Evolutionary conservation across 2,113 vertebrate species (phyloP).

Genomic region (Eclectus roratus): DNA sequence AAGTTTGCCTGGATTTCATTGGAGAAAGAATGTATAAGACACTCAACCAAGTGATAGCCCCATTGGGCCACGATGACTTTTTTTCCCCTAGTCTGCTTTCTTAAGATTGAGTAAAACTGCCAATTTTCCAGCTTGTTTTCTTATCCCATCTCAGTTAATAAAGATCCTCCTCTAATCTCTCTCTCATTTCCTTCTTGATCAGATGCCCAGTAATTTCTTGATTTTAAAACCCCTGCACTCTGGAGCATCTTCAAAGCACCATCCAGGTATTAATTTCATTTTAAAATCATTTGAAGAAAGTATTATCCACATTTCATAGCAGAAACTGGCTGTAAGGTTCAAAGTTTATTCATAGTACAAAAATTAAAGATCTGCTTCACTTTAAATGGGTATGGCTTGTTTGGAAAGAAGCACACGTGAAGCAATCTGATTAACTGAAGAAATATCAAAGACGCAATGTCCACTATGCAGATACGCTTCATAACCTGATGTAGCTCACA

Average conservation of each 20-base stretch:
- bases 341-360: neutral
- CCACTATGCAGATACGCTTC: neutral
- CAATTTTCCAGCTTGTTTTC: neutral
- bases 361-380: neutral
- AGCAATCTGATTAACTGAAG: neutral
- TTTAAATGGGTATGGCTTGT: neutral
- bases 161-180: neutral
- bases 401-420: neutral
- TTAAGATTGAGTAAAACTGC: neutral
- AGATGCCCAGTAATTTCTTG: neutral
- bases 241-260: neutral
- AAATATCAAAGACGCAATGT: rapidly evolving
- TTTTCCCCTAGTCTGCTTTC: neutral
- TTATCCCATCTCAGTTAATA: neutral
- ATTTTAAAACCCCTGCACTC: neutral
- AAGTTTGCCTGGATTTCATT: neutral
- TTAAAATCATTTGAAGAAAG: neutral
- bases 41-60: neutral
- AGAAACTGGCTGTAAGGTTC: neutral
- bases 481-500: neutral
- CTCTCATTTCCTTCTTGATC: neutral
- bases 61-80: neutral
- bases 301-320: neutral
- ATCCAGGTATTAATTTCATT: neutral
- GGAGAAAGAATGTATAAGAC: neutral